Conservation (phyloP, 2,113 vertebrate species). For the Sylvietta virens region DNA sequence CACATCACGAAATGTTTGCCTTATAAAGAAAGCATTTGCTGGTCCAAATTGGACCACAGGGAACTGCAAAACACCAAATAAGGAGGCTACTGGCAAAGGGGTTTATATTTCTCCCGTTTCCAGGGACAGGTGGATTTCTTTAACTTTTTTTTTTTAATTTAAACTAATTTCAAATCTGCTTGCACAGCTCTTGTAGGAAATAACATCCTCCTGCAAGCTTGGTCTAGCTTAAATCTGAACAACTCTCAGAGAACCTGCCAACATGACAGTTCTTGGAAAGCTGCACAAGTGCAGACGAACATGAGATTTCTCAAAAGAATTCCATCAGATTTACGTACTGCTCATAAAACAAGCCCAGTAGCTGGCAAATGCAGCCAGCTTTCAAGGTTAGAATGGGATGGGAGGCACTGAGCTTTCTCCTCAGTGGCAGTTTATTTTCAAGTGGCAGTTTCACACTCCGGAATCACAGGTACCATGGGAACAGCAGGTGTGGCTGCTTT, state of each 20-base stretch:
- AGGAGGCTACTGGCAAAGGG: neutral
- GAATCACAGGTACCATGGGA: neutral
- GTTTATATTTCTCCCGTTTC: neutral
- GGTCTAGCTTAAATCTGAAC: neutral
- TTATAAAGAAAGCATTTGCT: neutral
- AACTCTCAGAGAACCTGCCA: neutral
- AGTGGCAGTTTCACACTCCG: neutral
- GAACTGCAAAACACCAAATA: neutral
- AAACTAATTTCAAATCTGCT: neutral
- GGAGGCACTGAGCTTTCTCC: neutral
- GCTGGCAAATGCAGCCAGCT: neutral
- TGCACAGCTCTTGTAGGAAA: neutral
- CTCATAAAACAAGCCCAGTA: neutral
- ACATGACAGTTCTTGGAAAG: constrained; percentile 12
- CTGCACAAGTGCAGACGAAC: neutral
- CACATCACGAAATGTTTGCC: neutral
- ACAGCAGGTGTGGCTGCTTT: neutral
- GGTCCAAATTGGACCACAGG: neutral
- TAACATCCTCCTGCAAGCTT: neutral
- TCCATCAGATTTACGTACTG: neutral
- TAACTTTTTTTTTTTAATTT: neutral
- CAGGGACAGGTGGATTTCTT: neutral
- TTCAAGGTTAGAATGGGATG: neutral
- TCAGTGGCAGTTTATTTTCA: neutral
- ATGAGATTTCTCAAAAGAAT: neutral